Percentiles rank a stretch among this genome's conserved stretches.
Conservation (phyloP, 92 coral and sea anemone genomes). For the Palythoa caribaeorum region DNA sequence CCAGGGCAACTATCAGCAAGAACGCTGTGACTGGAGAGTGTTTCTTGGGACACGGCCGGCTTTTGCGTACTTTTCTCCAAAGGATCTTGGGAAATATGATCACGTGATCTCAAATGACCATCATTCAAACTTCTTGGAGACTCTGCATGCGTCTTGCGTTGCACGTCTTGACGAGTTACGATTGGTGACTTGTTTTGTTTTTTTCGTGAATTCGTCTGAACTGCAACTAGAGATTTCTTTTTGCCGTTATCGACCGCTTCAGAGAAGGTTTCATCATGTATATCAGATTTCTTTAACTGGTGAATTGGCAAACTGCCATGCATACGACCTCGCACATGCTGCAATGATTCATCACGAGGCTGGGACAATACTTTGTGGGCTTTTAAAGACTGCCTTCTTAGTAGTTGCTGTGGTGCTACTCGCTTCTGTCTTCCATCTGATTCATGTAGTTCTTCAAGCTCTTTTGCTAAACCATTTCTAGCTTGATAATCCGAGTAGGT, state of each 20-base stretch:
- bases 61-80: neutral
- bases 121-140: neutral
- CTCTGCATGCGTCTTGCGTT: neutral
- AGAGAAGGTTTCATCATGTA: neutral
- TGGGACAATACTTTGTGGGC: neutral
- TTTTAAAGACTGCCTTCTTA: neutral
- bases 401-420: slow-evolving; percentile 1
- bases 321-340: neutral
- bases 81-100: neutral
- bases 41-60: neutral
- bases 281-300: neutral
- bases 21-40: neutral
- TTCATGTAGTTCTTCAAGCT: slow-evolving; percentile 6
- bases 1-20: neutral
- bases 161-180: neutral
- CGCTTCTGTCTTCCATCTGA: slow-evolving; percentile 37
- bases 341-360: neutral
- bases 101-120: neutral
- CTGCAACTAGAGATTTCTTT: neutral
- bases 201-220: neutral
- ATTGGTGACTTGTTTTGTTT: neutral
- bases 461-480: slow-evolving; percentile 6
- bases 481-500: neutral
- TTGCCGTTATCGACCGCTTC: neutral
- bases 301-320: neutral